Conservation (phyloP, 2,113 vertebrate genomes). For the Prionailurus viverrinus region DNA sequence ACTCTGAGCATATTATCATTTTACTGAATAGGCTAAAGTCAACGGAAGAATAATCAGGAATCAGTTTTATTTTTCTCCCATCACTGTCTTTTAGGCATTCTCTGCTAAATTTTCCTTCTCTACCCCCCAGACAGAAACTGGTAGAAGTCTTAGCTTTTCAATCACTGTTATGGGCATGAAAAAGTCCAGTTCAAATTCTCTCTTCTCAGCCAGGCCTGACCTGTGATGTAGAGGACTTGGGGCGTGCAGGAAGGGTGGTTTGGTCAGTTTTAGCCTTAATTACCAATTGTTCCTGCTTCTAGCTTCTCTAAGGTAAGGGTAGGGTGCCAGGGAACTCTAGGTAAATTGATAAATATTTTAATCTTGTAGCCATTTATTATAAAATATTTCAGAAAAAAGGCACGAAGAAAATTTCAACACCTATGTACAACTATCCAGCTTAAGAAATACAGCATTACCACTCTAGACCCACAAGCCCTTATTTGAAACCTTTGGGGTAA, state of each 20-base stretch:
- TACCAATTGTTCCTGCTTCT: not conserved
- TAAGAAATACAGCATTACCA: not conserved
- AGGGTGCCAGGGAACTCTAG: not conserved
- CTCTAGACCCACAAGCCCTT: not conserved
- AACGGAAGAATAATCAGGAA: not conserved
- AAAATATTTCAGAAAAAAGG: not conserved
- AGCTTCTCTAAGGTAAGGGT: not conserved
- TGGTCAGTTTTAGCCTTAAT: not conserved
- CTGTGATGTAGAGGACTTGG: not conserved
- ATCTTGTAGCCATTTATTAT: not conserved
- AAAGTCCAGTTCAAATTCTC: not conserved
- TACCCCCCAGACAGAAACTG: not conserved
- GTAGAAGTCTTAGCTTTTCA: not conserved
- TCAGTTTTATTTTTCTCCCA: not conserved
- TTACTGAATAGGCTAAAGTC: slow-evolving; percentile 38
- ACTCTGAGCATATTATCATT: not conserved
- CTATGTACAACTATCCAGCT: not conserved
- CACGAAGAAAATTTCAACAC: not conserved
- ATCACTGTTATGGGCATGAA: not conserved
- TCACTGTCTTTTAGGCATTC: not conserved
- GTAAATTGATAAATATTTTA: not conserved
- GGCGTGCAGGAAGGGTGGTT: not conserved
- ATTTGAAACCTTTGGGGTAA: not conserved
- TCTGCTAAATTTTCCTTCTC: not conserved
- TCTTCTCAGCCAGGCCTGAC: not conserved